These are phyloP conservation scores for Odocoileus hemionus DNA, from an alignment of 2,113 vertebrate genomes.

Conservation along the genomic window DNA sequence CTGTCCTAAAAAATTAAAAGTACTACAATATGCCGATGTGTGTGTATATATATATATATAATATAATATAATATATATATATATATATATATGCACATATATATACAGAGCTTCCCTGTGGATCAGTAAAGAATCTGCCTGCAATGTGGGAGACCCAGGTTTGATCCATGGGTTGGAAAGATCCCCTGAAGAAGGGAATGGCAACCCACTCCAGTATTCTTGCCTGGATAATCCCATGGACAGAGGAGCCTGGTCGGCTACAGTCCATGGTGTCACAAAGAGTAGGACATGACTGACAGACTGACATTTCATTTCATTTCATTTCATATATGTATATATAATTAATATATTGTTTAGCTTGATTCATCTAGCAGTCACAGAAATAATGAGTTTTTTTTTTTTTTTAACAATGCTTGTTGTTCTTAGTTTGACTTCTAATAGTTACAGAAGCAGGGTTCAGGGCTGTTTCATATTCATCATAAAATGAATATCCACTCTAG, in stretches of 20 bases:
- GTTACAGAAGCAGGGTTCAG: neutral
- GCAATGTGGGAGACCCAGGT: neutral
- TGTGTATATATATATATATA: neutral
- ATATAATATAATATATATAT: too few relatives aligned
- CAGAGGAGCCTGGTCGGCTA: neutral
- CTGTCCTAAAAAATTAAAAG: neutral
- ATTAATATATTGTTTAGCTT: neutral
- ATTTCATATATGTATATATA: neutral
- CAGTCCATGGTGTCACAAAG: neutral
- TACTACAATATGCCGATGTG: neutral
- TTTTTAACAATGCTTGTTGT: neutral
- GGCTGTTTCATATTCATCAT: neutral
- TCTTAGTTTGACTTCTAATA: neutral
- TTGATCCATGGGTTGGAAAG: neutral
- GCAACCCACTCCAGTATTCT: neutral
- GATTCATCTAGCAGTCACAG: neutral
- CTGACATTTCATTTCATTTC: neutral
- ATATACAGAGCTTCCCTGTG: fast-evolving
- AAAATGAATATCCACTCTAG: neutral
- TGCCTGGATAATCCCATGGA: neutral
- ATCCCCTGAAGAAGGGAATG: neutral
- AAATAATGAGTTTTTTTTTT: neutral
- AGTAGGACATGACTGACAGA: neutral
- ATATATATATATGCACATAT: neutral
- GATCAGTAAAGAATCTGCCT: neutral